Base-by-base conservation (phyloP, 2,888 invertebrate species). In the Heteromyza rotundicornis region DNA sequence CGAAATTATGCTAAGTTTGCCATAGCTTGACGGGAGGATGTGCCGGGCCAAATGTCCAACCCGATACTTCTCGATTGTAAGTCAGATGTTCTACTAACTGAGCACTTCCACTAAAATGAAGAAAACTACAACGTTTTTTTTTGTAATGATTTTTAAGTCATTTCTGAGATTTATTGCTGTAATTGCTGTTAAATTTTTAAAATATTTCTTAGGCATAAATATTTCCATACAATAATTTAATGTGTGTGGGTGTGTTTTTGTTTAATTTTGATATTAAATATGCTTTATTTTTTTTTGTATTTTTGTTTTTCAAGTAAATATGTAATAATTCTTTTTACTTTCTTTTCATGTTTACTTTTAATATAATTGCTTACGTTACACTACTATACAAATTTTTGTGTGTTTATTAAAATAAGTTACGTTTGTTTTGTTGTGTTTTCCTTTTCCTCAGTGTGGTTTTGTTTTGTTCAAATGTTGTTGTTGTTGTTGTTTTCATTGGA, bases 281-380 rank as follows among this genome's bases (percentile, higher is more conserved):
- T 54, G 35, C n/a, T 24, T 57, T 16, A 16, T 55, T 36, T 12
- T n/a, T 32, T 53, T n/a, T 24, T 27, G 10, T 16, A 2, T 32
- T 53, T 53, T 32, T 53, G 17, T 32, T 32, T 53, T 53, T 51
- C 19, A 53, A 24, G 16, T n/a, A 24, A 16, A 53, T 53, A 1
- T 49, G 47, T 32, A 32, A 16, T 47, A 47, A 12, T 10, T 47
- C 14, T 49, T 49, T 49, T 17, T 20, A 19, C 20, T 20, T 49
- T 20, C 17, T 49, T 23, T 23, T n/a, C 27, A 2, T 51, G 1
- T 51, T 22, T 24, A 51, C 62, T 68, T 75, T 69, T 73, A 68
- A 67, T 66, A 64, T 66, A 70, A 32, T 71, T 68, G 24, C 32
- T 55, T 54, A 40, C 8, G 40, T 40, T 40, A 14, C 8, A 40